Conservation (phyloP, 2,888 invertebrate species). For the Allygus modestus region DNA sequence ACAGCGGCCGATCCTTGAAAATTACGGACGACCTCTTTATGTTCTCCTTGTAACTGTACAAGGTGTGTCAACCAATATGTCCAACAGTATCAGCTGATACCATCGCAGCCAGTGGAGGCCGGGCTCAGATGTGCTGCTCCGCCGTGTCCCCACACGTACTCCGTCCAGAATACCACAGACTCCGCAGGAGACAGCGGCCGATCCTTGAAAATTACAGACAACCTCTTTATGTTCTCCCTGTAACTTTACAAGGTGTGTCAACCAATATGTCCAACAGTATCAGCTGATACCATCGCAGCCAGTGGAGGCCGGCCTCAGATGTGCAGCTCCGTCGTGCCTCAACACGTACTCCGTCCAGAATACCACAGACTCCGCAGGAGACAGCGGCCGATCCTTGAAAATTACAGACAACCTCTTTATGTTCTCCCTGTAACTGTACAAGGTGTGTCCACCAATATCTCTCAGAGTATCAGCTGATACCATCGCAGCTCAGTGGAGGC, state of each 20-base stretch:
- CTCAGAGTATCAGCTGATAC: constrained; percentile 55
- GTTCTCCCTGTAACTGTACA: constrained; percentile 47
- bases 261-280: too few species aligned
- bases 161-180: constrained; percentile 43
- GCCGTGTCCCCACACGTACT: constrained; percentile 43
- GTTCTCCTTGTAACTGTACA: constrained; percentile 59
- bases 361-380: constrained; percentile 42
- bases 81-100: constrained; percentile 25
- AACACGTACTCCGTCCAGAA: constrained; percentile 50
- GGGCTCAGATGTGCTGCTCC: constrained; percentile 45
- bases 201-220: constrained; percentile 24
- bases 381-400: constrained; percentile 29
- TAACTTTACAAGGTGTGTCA: constrained; percentile 26
- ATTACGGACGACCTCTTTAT: constrained; percentile 43
- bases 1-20: constrained; percentile 54
- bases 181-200: constrained; percentile 41
- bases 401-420: constrained; percentile 38
- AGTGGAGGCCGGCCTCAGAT: constrained; percentile 46
- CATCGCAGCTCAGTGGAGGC: constrained; percentile 40
- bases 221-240: constrained; percentile 44
- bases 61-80: neutral
- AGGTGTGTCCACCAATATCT: too few species aligned
- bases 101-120: constrained; percentile 32
- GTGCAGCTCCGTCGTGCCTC: constrained; percentile 45
- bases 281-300: constrained; percentile 47